Evolutionary conservation across 2,797 vertebrate genomes (phyloP).

Genomic region (Anguilla marmorata): DNA sequence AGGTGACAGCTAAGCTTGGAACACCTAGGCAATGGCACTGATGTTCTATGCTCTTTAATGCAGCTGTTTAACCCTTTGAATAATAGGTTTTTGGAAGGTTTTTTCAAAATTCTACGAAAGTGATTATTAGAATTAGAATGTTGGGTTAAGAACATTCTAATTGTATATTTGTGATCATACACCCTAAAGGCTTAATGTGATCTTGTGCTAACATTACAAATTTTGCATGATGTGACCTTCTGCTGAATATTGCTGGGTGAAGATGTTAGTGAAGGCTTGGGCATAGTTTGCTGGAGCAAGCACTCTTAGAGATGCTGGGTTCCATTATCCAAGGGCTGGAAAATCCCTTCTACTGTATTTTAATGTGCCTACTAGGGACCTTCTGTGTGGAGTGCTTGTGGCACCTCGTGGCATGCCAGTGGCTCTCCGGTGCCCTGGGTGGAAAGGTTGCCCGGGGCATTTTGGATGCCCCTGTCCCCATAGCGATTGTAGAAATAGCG

Average conservation of each 20-base stretch:
- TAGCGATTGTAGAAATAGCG: slow-evolving; percentile 32
- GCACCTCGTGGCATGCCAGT: slow-evolving; percentile 34
- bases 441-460: slow-evolving; percentile 15
- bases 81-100: no score
- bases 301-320: slow-evolving; percentile 33
- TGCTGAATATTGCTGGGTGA: slow-evolving; percentile 33
- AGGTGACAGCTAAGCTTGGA: not conserved
- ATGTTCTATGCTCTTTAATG: not conserved
- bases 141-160: not conserved
- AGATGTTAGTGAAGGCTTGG: slow-evolving; percentile 28
- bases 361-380: slow-evolving; percentile 28
- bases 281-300: slow-evolving; percentile 8
- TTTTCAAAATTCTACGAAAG: no score
- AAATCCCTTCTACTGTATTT: slow-evolving; percentile 29
- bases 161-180: not conserved
- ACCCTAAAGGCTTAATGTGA: not conserved
- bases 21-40: not conserved
- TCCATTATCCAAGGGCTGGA: slow-evolving; percentile 4
- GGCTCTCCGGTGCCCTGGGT: slow-evolving; percentile 16
- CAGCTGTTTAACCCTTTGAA: not conserved
- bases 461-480: slow-evolving; percentile 23
- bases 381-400: slow-evolving; percentile 37
- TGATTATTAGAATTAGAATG: not conserved
- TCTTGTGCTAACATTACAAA: slow-evolving; percentile 23
- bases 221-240: slow-evolving; percentile 32